These are phyloP conservation scores for Pachypanchax playfairii DNA, from an alignment of 2,113 vertebrate species.

Conservation along the genomic window DNA sequence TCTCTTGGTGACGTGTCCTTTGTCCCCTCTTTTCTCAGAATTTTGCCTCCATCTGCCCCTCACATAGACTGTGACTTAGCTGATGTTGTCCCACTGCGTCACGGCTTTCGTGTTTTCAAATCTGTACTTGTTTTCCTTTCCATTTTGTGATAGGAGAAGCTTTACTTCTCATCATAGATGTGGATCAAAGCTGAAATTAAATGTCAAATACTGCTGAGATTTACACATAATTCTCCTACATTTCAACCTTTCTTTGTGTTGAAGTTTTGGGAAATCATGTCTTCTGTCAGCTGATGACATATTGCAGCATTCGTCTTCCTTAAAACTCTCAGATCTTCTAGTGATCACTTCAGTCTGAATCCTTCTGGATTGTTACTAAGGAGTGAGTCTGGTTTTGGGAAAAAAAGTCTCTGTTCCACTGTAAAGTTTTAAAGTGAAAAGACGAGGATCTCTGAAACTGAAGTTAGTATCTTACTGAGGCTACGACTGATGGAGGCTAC, in stretches of 20 bases:
- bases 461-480: no score
- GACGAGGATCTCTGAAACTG: not conserved
- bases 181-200: not conserved
- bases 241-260: not conserved
- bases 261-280: not conserved
- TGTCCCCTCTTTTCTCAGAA: constrained; percentile 18
- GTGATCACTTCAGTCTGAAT: no score
- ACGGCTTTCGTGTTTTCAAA: constrained; percentile 13
- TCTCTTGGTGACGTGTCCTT: constrained; percentile 28
- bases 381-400: not conserved
- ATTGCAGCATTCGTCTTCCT: not conserved
- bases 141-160: not conserved
- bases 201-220: not conserved
- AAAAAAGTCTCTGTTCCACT: no score
- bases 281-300: not conserved
- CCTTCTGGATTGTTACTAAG: not conserved
- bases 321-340: not conserved
- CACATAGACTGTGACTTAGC: not conserved
- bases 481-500: no score
- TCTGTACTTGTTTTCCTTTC: not conserved
- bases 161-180: not conserved
- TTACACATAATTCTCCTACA: not conserved
- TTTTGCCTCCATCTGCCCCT: constrained; percentile 1
- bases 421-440: not conserved
- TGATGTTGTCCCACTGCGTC: constrained; percentile 11